Percentiles rank a stretch among this genome's conserved stretches.
Evolutionary conservation across 2,797 vertebrate species (phyloP).

Genomic region (Gadopsis bispinosus): DNA sequence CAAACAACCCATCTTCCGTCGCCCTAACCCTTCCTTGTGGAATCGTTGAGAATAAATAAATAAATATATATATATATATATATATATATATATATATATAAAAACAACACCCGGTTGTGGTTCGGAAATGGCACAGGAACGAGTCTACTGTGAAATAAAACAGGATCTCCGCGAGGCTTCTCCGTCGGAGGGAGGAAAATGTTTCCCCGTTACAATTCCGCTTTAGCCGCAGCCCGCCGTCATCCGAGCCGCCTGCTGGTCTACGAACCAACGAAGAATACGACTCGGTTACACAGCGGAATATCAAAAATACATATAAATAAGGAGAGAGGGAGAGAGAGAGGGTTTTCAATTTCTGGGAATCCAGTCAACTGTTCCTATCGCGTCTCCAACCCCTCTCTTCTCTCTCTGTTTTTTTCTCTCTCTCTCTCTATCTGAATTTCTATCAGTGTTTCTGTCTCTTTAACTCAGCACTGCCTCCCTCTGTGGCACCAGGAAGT

Average conservation of each 20-base stretch:
- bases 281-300: conserved; percentile 46
- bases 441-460: conserved; percentile 89
- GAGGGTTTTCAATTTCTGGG: conserved; percentile 82
- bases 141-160: conserved; percentile 53
- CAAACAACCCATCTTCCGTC: conserved; percentile 96
- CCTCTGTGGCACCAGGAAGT: conserved; percentile 91
- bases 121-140: conserved; percentile 56
- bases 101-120: conserved; percentile 56
- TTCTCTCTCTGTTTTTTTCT: conserved; percentile 77
- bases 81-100: not conserved
- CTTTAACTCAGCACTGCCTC: conserved; percentile 94
- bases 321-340: conserved; percentile 50
- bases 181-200: conserved; percentile 83
- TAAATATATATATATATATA: too few relatives aligned
- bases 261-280: conserved; percentile 64
- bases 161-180: conserved; percentile 77
- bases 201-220: conserved; percentile 83
- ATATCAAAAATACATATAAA: conserved; percentile 66
- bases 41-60: conserved; percentile 56
- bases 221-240: conserved; percentile 82
- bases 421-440: conserved; percentile 86
- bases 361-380: conserved; percentile 88
- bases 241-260: conserved; percentile 75
- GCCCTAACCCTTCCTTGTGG: conserved; percentile 80
- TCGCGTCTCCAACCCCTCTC: conserved; percentile 85